A percentile compares a stretch with the other conserved stretches of the same genome.
phyloP scores from a whole-genome alignment of 2,888 invertebrate genomes.

The Eumacrocentrus americanus region DNA sequence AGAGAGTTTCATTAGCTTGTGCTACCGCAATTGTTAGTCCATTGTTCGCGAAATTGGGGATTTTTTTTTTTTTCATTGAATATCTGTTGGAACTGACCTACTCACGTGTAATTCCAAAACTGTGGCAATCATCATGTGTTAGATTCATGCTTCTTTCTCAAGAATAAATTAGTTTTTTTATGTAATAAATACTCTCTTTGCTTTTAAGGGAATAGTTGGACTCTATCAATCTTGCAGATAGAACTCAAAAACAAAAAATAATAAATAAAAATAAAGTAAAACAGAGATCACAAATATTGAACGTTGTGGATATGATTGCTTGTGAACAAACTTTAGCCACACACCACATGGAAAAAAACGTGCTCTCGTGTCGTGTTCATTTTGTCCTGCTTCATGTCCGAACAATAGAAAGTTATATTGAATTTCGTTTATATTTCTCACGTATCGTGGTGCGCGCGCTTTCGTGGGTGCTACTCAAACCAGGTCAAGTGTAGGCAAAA shows the following conservation, averaged over 20 bases:
- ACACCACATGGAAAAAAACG: conserved; percentile 59
- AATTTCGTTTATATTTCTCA: conserved; percentile 36
- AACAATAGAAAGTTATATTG: conserved; percentile 14
- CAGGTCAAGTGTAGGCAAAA: conserved; percentile 55
- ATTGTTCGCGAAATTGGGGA: conserved; percentile 46
- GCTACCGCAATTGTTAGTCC: conserved; percentile 47
- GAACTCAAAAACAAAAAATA: not conserved
- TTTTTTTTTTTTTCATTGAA: conserved; percentile 22
- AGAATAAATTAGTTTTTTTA: not conserved
- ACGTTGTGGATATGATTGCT: conserved; percentile 43
- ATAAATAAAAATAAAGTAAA: conserved; percentile 39
- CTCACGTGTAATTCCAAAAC: conserved; percentile 27
- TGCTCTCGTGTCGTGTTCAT: conserved; percentile 45
- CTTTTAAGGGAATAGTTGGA: conserved; percentile 17
- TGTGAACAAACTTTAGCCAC: conserved; percentile 55
- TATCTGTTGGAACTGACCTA: conserved; percentile 25
- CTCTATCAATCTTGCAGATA: conserved; percentile 11
- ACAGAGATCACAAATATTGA: conserved; percentile 35
- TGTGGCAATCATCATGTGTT: conserved; percentile 25
- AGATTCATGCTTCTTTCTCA: conserved; percentile 6
- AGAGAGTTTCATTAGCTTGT: conserved; percentile 58
- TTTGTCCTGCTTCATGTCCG: conserved; percentile 20
- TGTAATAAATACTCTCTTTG: conserved; percentile 13
- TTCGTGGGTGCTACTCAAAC: conserved; percentile 59
- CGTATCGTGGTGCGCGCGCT: conserved; percentile 51